Percentiles rank a stretch among this genome's conserved stretches.
phyloP scores from a whole-genome alignment of 2,113 vertebrate genomes.

The Coregonus clupeaformis region DNA sequence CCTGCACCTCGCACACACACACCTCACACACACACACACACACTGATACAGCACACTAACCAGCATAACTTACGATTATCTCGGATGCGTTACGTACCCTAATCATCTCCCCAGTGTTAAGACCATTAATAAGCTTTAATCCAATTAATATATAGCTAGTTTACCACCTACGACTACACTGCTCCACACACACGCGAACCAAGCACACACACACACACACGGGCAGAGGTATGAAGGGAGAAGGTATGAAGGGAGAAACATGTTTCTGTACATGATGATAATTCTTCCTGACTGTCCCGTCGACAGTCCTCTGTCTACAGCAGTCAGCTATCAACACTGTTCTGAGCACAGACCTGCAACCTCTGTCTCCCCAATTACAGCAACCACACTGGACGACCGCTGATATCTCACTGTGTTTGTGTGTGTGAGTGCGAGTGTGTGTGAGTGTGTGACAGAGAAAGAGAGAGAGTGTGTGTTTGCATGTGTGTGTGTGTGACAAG shows the following conservation, averaged over 20 bases:
- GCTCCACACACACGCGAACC: background rate
- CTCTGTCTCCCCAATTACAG: background rate
- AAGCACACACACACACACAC: constrained; percentile 6
- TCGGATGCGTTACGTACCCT: background rate
- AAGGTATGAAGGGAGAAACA: background rate
- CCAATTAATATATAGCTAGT: constrained; percentile 11
- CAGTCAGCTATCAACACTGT: background rate
- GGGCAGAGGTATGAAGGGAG: background rate
- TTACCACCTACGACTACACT: background rate
- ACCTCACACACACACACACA: too few species aligned
- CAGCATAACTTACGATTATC: background rate
- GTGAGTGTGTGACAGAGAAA: too few species aligned
- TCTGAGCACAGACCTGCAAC: background rate
- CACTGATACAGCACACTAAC: background rate
- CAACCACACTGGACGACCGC: background rate
- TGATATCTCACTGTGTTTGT: background rate
- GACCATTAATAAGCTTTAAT: constrained; percentile 10
- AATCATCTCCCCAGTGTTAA: constrained; percentile 1
- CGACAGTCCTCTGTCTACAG: background rate
- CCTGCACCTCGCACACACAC: too few species aligned
- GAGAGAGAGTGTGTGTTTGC: too few species aligned
- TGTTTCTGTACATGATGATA: background rate
- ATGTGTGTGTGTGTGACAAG: constrained; percentile 3
- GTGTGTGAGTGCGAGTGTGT: background rate
- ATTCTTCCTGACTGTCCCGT: background rate